These are phyloP conservation scores for Eremobia ochroleuca DNA, from an alignment of 2,888 invertebrate genomes.

Conservation along the genomic window DNA sequence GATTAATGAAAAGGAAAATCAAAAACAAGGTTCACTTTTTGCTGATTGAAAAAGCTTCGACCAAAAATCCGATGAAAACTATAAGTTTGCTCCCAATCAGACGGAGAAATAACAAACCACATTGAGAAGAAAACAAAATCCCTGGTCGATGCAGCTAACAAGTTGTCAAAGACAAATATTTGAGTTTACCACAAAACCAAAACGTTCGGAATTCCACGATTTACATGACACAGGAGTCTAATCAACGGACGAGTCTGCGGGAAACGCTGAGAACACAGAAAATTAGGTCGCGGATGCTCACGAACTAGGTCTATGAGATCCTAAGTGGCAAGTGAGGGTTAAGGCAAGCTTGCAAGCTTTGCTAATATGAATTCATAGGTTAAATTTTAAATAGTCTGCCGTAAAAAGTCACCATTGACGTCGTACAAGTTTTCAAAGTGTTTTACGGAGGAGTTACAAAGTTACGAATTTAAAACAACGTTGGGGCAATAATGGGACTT, in stretches of 20 bases:
- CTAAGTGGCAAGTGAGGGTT: conserved; percentile 71
- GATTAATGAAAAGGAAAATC: not conserved
- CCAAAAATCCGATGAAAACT: not conserved
- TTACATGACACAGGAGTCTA: conserved; percentile 58
- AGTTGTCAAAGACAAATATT: conserved; percentile 48
- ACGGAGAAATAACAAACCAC: not conserved
- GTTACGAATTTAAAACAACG: conserved; percentile 8
- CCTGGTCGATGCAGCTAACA: conserved; percentile 37
- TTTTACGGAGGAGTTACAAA: conserved; percentile 2
- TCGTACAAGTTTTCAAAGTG: conserved; percentile 17
- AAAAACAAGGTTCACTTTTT: not conserved
- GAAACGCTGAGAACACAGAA: conserved; percentile 57
- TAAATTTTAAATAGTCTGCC: conserved; percentile 23
- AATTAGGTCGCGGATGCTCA: conserved; percentile 80
- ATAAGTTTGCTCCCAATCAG: conserved; percentile 35
- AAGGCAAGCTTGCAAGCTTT: conserved; percentile 55
- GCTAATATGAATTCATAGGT: conserved; percentile 21
- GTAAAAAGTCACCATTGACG: not conserved
- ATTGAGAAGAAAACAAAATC: conserved; percentile 32
- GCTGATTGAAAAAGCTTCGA: conserved; percentile 17
- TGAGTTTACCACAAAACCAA: conserved; percentile 26
- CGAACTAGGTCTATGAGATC: conserved; percentile 63
- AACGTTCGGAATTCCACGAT: conserved; percentile 42
- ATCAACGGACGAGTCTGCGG: conserved; percentile 61
- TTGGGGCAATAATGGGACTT: not conserved